Percentiles rank a stretch among this genome's conserved stretches.
Conservation (phyloP, 2,113 vertebrate species). For the Hassar affinis region DNA sequence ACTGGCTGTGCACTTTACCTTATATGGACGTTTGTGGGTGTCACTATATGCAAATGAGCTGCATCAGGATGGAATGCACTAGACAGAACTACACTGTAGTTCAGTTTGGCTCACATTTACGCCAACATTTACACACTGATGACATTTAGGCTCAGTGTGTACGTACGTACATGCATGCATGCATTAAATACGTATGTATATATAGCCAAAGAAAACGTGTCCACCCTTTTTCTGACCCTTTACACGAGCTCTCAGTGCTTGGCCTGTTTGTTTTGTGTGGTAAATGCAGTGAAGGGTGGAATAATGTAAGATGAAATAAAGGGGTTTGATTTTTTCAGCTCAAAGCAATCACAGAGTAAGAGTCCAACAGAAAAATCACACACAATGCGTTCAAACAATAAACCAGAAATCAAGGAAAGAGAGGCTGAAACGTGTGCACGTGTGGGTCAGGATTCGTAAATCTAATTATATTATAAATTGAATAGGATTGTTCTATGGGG, state of each 20-base stretch:
- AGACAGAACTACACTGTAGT: too few relatives aligned
- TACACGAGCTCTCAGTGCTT: neutral
- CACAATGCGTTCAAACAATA: neutral
- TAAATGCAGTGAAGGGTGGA: conserved; percentile 25
- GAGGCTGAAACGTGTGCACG: too few relatives aligned
- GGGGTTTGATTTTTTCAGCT: conserved; percentile 44
- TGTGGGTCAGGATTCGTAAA: neutral
- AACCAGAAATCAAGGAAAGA: neutral
- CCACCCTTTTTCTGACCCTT: too few relatives aligned
- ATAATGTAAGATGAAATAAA: neutral
- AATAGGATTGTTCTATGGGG: neutral
- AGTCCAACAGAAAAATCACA: conserved; percentile 52
- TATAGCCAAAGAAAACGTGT: neutral
- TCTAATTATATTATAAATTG: neutral
- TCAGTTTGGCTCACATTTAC: too few relatives aligned
- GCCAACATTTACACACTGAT: too few relatives aligned
- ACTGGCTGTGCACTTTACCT: too few relatives aligned
- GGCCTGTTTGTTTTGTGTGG: neutral
- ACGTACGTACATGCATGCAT: too few relatives aligned
- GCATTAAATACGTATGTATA: neutral
- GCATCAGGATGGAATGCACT: too few relatives aligned
- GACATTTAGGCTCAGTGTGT: too few relatives aligned
- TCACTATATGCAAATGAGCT: too few relatives aligned
- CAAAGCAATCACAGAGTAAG: conserved; percentile 75
- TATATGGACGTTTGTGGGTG: too few relatives aligned